Percentiles rank a stretch among this genome's conserved stretches.
Conservation (phyloP, 2,888 invertebrate genomes). For the Chymomyza caudatula region DNA sequence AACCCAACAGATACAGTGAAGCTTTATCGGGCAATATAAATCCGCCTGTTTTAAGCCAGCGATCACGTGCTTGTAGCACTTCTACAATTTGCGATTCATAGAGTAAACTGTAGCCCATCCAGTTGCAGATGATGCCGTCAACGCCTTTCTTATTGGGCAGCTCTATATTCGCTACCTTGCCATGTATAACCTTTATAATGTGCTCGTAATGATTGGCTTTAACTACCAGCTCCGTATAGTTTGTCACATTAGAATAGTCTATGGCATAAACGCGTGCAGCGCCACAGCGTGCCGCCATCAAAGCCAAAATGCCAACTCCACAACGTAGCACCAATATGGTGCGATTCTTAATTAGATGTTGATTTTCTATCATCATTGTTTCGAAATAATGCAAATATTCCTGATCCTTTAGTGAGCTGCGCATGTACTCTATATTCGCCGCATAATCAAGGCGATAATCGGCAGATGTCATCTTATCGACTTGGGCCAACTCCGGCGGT, state of each 20-base stretch:
- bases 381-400: slow-evolving; percentile 56
- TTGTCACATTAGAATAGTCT: slow-evolving; percentile 64
- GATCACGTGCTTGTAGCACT: slow-evolving; percentile 95
- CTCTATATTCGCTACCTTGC: slow-evolving; percentile 54
- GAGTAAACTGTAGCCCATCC: slow-evolving; percentile 89
- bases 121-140: slow-evolving; percentile 90
- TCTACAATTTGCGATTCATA: slow-evolving; percentile 99
- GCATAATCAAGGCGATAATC: slow-evolving; percentile 63
- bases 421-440: slow-evolving; percentile 61
- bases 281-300: slow-evolving; percentile 69
- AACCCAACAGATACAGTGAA: slow-evolving; percentile 92
- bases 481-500: slow-evolving; percentile 37
- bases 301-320: slow-evolving; percentile 61
- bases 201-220: slow-evolving; percentile 47
- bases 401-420: slow-evolving; percentile 40
- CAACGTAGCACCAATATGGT: slow-evolving; percentile 66
- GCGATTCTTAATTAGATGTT: slow-evolving; percentile 64
- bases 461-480: slow-evolving; percentile 68
- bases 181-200: slow-evolving; percentile 61
- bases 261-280: slow-evolving; percentile 68
- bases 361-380: slow-evolving; percentile 58
- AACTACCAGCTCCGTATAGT: slow-evolving; percentile 65
- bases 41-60: slow-evolving; percentile 94
- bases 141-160: slow-evolving; percentile 79
- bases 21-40: slow-evolving; percentile 95